Evolutionary conservation across 2,888 invertebrate species (phyloP).

Genomic region (Timema cristinae): DNA sequence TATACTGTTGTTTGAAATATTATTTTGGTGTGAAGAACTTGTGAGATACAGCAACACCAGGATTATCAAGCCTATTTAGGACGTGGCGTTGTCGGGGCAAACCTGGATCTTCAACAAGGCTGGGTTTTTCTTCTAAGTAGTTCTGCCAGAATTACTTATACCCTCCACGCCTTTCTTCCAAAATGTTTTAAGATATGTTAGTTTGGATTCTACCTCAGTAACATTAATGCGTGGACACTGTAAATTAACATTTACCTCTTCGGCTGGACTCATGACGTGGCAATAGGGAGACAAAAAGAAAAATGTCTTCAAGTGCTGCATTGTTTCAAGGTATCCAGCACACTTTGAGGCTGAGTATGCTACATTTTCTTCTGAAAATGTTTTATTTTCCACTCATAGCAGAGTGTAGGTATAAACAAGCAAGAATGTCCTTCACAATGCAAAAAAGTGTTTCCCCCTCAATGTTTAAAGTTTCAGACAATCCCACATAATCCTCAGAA

Average conservation of each 20-base stretch:
- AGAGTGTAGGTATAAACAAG: background rate
- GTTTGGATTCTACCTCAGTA: background rate
- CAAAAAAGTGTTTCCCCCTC: conserved; percentile 1
- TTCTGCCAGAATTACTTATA: background rate
- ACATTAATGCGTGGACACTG: background rate
- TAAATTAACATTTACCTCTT: background rate
- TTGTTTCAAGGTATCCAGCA: no score
- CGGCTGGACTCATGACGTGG: no score
- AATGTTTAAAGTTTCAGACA: background rate
- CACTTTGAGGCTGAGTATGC: no score
- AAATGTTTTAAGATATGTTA: background rate
- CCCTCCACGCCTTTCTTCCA: background rate
- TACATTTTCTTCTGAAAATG: background rate
- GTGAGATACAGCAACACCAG: background rate
- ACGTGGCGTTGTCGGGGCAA: background rate
- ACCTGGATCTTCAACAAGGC: no score
- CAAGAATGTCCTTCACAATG: background rate
- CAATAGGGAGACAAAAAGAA: no score
- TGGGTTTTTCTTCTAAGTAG: background rate
- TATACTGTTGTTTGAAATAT: no score
- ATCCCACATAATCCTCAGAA: conserved; percentile 6
- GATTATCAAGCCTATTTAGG: background rate
- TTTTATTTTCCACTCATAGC: conserved; percentile 1
- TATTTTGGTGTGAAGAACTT: no score
- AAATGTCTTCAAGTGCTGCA: no score